Base-by-base conservation (phyloP, 2,888 invertebrate species). In the Xestobium rufovillosum region DNA sequence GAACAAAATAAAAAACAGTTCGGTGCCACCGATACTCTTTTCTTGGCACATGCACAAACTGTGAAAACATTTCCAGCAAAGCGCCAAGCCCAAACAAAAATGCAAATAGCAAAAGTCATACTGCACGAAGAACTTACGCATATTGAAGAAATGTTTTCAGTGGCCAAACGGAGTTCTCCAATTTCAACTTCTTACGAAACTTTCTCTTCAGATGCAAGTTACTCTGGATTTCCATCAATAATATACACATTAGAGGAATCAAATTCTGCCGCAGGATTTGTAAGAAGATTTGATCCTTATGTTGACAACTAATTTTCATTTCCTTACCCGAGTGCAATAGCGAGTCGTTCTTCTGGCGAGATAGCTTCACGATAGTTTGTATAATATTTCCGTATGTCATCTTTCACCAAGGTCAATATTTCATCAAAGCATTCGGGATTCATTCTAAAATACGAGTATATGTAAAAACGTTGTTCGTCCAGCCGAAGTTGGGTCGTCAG, bases 1-100 rank as follows among this genome's bases (percentile, higher is more conserved):
- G 30, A 36, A 31, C n/a, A n/a, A n/a, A 17, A n/a, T 8, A 13
- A 12, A 8, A 11, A 27, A 3, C 16, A 26, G n/a, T n/a, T 34
- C 14, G n/a, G 36, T 34, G 31, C 30, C 10, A 19, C 12, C n/a
- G 40, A 40, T 28, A 15, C n/a, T 9, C 6, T 40, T 3, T 36
- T 40, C 23, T 23, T 31, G 10, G 30, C 14, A 10, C 15, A 36
- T 10, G 39, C 39, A 2, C 19, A 29, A 15, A 41, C 39, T 9
- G 17, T 41, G 3, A 41, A 41, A 28, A 15, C 13, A 29, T 41
- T 41, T 28, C 31, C 41, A 14, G 19, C 13, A 27, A 16, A 15
- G 26, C 14, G 39, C n/a, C 34, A 41, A 28, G 32, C 27, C 14
- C 26, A 29, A n/a, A 36, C 27, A 31, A 38, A 41, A 41, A 8